These are phyloP conservation scores for Neodontobutis hainanensis DNA, from an alignment of 2,113 vertebrate genomes.

Conservation along the genomic window DNA sequence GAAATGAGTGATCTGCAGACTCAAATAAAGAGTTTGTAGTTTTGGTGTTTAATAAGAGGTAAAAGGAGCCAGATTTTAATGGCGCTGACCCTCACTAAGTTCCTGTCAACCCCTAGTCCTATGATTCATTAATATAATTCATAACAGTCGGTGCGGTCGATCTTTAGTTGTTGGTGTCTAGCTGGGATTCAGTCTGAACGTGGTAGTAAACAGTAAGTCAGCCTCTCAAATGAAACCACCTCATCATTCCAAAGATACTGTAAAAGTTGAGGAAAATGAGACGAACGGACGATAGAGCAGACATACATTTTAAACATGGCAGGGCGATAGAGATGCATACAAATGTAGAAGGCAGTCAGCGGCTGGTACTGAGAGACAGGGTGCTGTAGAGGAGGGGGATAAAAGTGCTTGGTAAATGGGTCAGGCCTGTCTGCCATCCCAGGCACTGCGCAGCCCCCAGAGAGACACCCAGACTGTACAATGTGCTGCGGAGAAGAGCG, in stretches of 20 bases:
- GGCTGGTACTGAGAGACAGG: constrained; percentile 24
- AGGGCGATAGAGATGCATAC: constrained; percentile 36
- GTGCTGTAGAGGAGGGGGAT: constrained; percentile 15
- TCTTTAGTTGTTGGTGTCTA: constrained; percentile 32
- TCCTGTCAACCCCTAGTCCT: too few species aligned
- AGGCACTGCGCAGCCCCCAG: constrained; percentile 39
- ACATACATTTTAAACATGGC: constrained; percentile 23
- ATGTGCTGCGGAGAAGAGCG: constrained; percentile 38
- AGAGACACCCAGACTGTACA: constrained; percentile 45
- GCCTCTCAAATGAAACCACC: neutral
- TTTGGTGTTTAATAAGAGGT: too few species aligned
- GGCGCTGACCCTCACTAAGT: too few species aligned
- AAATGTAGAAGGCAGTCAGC: constrained; percentile 38
- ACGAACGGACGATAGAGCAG: constrained; percentile 16
- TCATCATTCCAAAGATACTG: neutral
- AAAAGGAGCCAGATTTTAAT: too few species aligned
- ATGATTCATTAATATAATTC: constrained; percentile 1
- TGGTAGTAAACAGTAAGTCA: constrained; percentile 1
- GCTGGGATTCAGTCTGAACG: neutral
- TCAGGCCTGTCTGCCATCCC: constrained; percentile 67
- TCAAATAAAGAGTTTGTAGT: too few species aligned
- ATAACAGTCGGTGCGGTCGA: constrained; percentile 4
- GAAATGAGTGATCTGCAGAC: too few species aligned
- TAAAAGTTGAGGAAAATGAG: constrained; percentile 21
- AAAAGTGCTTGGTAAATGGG: constrained; percentile 69